Evolutionary conservation across 64 coral and sea anemone genomes (phyloP).

Genomic region (Cladopsammia gracilis): DNA sequence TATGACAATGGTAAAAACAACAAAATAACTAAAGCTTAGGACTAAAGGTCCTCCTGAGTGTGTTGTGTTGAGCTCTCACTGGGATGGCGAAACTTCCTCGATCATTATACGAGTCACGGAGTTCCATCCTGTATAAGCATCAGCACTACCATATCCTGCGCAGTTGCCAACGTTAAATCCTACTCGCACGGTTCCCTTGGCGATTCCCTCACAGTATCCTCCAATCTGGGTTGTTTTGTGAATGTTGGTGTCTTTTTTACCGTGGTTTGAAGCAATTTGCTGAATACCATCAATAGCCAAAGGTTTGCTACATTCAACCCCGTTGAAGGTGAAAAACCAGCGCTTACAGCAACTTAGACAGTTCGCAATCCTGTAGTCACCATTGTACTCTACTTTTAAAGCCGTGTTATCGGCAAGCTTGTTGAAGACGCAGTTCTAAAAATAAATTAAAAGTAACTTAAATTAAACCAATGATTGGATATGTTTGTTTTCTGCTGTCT

Average conservation of each 20-base stretch:
- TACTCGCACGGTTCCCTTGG: neutral
- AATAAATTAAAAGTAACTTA: too few relatives aligned
- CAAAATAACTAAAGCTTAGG: neutral
- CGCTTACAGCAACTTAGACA: conserved; percentile 34
- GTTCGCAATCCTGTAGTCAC: neutral
- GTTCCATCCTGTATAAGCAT: conserved; percentile 1
- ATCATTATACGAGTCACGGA: conserved; percentile 4
- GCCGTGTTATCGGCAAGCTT: neutral
- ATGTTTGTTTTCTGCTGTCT: too few relatives aligned
- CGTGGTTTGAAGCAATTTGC: too few relatives aligned
- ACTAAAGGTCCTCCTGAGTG: neutral
- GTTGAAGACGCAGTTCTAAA: neutral
- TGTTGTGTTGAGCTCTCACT: neutral
- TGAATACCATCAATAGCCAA: conserved; percentile 19
- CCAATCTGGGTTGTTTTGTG: neutral
- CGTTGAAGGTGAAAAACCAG: conserved; percentile 42
- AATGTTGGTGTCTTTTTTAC: neutral
- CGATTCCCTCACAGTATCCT: neutral
- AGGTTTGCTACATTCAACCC: neutral
- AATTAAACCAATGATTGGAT: too few relatives aligned
- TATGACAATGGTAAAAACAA: neutral
- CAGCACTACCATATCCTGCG: neutral
- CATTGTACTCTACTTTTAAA: neutral
- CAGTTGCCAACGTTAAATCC: neutral
- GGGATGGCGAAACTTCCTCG: neutral